Conservation (phyloP, 2,113 vertebrate genomes). For the Ochotona princeps region DNA sequence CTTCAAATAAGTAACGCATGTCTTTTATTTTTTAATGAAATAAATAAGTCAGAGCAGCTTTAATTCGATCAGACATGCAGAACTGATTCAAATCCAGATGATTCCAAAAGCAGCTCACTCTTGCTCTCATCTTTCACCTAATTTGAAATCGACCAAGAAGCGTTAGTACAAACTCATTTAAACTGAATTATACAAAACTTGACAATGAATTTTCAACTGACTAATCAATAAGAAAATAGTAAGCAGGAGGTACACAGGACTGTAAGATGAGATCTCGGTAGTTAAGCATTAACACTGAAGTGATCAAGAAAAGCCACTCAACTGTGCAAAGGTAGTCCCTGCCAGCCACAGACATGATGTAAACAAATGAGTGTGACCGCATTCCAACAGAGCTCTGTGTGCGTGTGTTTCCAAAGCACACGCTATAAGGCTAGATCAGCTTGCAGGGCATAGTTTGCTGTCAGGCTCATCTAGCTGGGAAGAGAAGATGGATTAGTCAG, state of each 20-base stretch:
- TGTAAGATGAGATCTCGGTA: not conserved
- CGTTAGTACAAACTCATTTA: not conserved
- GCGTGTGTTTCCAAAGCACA: not conserved
- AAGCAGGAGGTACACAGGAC: not conserved
- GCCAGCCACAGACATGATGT: not conserved
- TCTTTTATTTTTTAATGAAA: no score
- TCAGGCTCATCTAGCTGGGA: not conserved
- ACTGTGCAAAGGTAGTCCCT: not conserved
- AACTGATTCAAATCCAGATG: not conserved
- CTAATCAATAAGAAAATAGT: not conserved
- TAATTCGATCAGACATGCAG: not conserved
- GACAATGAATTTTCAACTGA: slow-evolving; percentile 27
- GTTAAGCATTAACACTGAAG: not conserved
- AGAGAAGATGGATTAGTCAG: not conserved
- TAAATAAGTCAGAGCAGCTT: not conserved
- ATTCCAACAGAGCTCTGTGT: not conserved
- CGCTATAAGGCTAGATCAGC: not conserved
- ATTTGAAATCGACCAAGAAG: not conserved
- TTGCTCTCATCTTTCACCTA: not conserved
- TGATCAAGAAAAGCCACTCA: not conserved
- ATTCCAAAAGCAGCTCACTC: not conserved
- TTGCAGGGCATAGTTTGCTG: not conserved
- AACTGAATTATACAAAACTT: not conserved
- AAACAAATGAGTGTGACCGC: not conserved
- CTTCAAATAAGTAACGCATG: no score